A percentile compares a stretch with the other conserved stretches of the same genome.
These are phyloP conservation scores for Centropus bengalensis DNA, from an alignment of 2,113 vertebrate species.

Conservation along the genomic window DNA sequence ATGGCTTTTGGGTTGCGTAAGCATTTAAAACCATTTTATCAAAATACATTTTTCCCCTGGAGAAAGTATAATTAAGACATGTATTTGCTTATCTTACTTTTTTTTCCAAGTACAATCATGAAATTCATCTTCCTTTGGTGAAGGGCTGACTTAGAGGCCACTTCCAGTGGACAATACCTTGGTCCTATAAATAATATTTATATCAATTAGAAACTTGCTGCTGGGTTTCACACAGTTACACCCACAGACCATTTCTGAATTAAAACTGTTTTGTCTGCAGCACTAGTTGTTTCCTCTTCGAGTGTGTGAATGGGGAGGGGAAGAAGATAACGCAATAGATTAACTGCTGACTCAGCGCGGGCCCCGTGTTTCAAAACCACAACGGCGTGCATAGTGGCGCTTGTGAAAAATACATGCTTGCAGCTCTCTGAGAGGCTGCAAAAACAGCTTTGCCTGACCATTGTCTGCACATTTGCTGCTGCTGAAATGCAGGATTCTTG, in stretches of 20 bases:
- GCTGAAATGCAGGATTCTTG: background rate
- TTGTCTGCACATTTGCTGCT: background rate
- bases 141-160: background rate
- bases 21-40: background rate
- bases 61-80: background rate
- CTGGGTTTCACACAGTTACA: background rate
- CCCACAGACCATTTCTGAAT: background rate
- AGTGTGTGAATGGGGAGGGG: slow-evolving; percentile 14
- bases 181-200: background rate
- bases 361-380: slow-evolving; percentile 4
- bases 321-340: background rate
- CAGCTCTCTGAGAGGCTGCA: background rate
- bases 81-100: background rate
- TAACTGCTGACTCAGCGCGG: slow-evolving; percentile 9
- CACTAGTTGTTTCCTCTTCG: background rate
- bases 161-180: background rate
- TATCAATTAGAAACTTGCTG: background rate
- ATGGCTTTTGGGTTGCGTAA: background rate
- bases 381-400: background rate
- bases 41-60: background rate
- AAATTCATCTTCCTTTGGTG: background rate
- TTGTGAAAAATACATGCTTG: background rate
- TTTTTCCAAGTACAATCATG: background rate
- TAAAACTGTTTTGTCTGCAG: background rate
- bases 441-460: background rate